Evolutionary conservation across 2,797 vertebrate genomes (phyloP).

Genomic region (Brachyalestes nurse): DNA sequence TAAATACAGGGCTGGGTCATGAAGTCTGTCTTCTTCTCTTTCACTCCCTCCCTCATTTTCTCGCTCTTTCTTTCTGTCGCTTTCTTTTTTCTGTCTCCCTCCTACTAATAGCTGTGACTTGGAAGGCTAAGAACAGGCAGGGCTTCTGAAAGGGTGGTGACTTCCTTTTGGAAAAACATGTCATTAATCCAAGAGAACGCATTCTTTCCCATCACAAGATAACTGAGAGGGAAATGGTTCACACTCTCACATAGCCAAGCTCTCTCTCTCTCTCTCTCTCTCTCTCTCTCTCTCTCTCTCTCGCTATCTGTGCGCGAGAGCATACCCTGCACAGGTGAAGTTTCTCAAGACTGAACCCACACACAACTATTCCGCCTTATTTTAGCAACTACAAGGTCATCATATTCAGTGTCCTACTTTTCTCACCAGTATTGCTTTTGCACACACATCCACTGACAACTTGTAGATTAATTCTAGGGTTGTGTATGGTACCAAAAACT

Average conservation of each 20-base stretch:
- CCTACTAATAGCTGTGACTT: constrained; percentile 79
- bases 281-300: constrained; percentile 7
- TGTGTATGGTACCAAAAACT: not conserved
- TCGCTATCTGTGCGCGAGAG: constrained; percentile 52
- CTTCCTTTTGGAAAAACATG: constrained; percentile 99
- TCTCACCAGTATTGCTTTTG: not conserved
- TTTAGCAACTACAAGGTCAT: not conserved
- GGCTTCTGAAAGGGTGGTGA: constrained; percentile 94
- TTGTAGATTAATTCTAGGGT: not conserved
- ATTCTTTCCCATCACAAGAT: constrained; percentile 97
- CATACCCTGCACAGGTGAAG: constrained; percentile 39
- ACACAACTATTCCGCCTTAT: not conserved
- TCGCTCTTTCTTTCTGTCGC: constrained; percentile 10
- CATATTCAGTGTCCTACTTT: not conserved
- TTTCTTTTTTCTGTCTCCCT: constrained; percentile 67
- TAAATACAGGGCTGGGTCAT: constrained; percentile 5
- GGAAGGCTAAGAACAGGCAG: constrained; percentile 84
- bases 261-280: constrained; percentile 47
- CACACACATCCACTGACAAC: not conserved
- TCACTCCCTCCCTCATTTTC: not conserved
- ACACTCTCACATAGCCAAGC: constrained; percentile 70
- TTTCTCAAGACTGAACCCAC: not conserved
- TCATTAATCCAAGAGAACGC: constrained; percentile 94
- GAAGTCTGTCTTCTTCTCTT: constrained; percentile 2
- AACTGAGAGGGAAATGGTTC: constrained; percentile 84